These are phyloP conservation scores for Drosophila carrolli DNA, from an alignment of 1,140 invertebrate species.

Conservation along the genomic window DNA sequence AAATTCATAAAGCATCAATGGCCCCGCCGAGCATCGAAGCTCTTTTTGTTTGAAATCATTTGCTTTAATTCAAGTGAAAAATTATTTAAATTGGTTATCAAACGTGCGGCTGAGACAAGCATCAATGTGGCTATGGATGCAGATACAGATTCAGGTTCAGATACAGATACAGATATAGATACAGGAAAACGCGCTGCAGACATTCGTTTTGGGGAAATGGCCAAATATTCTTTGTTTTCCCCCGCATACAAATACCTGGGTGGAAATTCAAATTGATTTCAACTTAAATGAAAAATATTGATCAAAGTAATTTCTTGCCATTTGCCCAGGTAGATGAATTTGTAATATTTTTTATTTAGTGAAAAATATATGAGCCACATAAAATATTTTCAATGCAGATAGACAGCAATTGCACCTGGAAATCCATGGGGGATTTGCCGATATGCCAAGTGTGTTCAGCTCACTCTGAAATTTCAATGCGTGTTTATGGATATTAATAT, in stretches of 20 bases:
- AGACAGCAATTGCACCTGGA: conserved; percentile 12
- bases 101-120: conserved; percentile 57
- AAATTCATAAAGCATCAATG: conserved; percentile 81
- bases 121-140: conserved; percentile 18
- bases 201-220: conserved; percentile 17
- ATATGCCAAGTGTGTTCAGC: conserved; percentile 25
- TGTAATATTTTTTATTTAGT: conserved; percentile 42
- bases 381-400: conserved; percentile 35
- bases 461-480: conserved; percentile 26
- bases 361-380: conserved; percentile 26
- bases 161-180: conserved; percentile 18
- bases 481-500: conserved; percentile 47
- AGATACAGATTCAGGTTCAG: conserved; percentile 9
- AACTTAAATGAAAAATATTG: conserved; percentile 66
- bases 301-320: conserved; percentile 61
- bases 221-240: conserved; percentile 40
- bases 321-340: conserved; percentile 32
- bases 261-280: conserved; percentile 75
- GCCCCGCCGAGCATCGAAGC: conserved; percentile 31
- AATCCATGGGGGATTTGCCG: conserved; percentile 20
- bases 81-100: conserved; percentile 83
- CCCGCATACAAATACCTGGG: conserved; percentile 2
- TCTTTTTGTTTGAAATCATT: conserved; percentile 75
- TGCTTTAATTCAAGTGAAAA: conserved; percentile 82
- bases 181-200: conserved; percentile 18